Evolutionary conservation across 2,113 vertebrate genomes (phyloP).

Genomic region (Nothocercus nigrocapillus): DNA sequence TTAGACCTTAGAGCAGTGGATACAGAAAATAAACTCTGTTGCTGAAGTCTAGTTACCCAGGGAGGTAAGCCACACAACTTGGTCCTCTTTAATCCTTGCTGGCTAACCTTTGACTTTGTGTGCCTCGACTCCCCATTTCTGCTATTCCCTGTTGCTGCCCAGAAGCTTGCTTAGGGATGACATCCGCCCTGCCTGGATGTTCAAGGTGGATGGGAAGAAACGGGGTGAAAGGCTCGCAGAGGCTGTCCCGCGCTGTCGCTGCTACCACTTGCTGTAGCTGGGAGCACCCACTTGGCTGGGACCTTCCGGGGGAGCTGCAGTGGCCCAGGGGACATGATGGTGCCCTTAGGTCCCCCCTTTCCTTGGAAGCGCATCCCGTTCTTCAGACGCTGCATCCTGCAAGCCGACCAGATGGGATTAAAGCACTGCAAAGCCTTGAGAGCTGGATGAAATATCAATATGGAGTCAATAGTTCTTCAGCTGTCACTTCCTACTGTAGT

Average conservation of each 20-base stretch:
- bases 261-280: not conserved
- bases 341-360: not conserved
- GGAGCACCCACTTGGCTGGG: not conserved
- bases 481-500: not conserved
- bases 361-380: not conserved
- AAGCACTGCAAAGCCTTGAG: not conserved
- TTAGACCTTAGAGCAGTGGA: not conserved
- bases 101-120: not conserved
- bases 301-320: rapidly evolving
- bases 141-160: not conserved
- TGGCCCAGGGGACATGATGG: not conserved
- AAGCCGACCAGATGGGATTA: not conserved
- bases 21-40: not conserved
- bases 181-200: not conserved
- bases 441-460: not conserved
- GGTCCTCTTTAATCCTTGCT: not conserved
- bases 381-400: not conserved
- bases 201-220: not conserved
- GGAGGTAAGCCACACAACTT: not conserved
- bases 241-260: not conserved
- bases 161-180: not conserved
- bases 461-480: not conserved
- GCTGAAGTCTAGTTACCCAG: not conserved
- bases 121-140: not conserved
- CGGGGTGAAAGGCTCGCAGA: not conserved